Base-by-base conservation (phyloP, 1,140 invertebrate genomes). In the Pantala flavescens region DNA sequence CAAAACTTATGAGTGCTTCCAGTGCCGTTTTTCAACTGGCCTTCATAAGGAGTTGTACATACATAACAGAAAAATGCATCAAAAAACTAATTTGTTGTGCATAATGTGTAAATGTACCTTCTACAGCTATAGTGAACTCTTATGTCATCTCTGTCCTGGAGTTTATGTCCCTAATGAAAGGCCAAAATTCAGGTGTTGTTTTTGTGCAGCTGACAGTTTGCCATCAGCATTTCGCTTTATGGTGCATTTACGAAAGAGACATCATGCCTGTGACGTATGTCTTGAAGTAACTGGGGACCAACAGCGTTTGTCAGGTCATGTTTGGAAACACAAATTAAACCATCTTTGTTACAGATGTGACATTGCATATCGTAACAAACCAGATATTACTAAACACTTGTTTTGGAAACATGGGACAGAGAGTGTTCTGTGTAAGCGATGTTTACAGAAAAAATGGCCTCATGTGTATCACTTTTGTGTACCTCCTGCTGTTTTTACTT, bases 341-440 rank as follows among this genome's bases (percentile, higher is more conserved):
- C 92, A 94, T 82, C 81, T 93, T 23, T 95, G 93, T 80, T 94
- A 93, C 81, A 87, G 91, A 55, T 94, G 93, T 82, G 90, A 90
- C 24, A 92, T 94, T 77, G 88, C 92, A 7, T 95, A 94, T 81
- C 86, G 91, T 73, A 93, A 93, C 81, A 93, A 94, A 81, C 89
- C 89, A 55, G 92, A 94, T 78, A 94, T 94, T 72, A 93, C 90
- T 43, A 93, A 92, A 79, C 93, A 95, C 84, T 82, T 94, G 55
- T 94, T 93, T 80, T 95, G 93, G 93, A 95, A 95, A 81, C 93
- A 95, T 81, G 92, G 92, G 16, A 94, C 92, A 7, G 92, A 94
- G 80, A 93, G 92, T 83, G 89, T 92, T 1, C 82, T 90, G 7
- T 95, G 93, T 81, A 93, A 93, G 81, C 89, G 87, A 79, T 95